phyloP scores from a whole-genome alignment of 2,888 invertebrate genomes.

The Ectobius pallidus region DNA sequence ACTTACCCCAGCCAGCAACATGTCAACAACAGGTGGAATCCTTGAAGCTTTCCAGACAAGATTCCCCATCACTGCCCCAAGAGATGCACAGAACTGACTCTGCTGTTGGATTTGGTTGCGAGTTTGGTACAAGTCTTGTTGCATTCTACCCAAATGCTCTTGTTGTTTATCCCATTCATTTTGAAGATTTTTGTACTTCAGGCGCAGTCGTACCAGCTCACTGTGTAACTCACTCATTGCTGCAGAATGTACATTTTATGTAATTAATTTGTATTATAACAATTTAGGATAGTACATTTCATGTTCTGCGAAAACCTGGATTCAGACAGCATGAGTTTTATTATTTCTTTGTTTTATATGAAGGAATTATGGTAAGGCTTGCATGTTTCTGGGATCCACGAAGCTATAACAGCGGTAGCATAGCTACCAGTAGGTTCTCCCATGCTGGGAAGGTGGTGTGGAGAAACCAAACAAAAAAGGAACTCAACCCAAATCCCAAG shows the following conservation, averaged over 20 bases:
- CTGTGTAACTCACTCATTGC: slow-evolving; percentile 30
- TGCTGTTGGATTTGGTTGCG: slow-evolving; percentile 50
- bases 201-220: slow-evolving; percentile 27
- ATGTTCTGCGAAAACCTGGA: no score
- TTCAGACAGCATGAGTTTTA: no score
- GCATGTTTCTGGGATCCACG: no score
- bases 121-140: slow-evolving; percentile 45
- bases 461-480: no score
- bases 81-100: slow-evolving; percentile 53
- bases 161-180: slow-evolving; percentile 48
- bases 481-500: no score
- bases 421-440: no score
- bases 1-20: slow-evolving; percentile 51
- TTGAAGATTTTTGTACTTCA: slow-evolving; percentile 43
- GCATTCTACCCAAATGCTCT: slow-evolving; percentile 47
- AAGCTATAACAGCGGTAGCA: no score
- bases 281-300: background rate
- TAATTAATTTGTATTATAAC: no score
- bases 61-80: slow-evolving; percentile 53
- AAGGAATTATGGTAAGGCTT: no score
- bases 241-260: slow-evolving; percentile 10
- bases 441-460: no score
- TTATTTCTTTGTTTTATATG: background rate
- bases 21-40: slow-evolving; percentile 50
- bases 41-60: slow-evolving; percentile 54